These are phyloP conservation scores for Sylvilagus floridanus DNA, from an alignment of 2,797 vertebrate genomes.

Conservation along the genomic window DNA sequence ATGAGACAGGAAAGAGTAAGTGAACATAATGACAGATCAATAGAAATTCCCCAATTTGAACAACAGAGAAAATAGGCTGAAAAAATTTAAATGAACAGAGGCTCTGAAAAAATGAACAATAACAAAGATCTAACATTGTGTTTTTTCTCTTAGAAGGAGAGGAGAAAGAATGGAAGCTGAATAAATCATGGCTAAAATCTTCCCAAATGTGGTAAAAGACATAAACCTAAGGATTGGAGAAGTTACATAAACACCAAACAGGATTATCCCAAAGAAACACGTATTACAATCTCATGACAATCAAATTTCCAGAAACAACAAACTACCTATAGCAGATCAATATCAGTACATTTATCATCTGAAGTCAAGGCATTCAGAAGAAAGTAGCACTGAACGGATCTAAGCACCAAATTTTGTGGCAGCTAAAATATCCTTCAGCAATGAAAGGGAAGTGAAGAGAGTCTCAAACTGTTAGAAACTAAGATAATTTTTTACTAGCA, in stretches of 20 bases:
- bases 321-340: background rate
- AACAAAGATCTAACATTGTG: background rate
- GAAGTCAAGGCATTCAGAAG: slow-evolving; percentile 24
- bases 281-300: background rate
- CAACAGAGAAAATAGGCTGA: background rate
- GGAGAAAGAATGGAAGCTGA: background rate
- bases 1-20: background rate
- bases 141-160: background rate
- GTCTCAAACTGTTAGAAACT: background rate
- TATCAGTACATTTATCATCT: background rate
- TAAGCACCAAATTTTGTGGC: background rate
- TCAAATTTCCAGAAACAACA: background rate
- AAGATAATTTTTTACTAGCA: background rate
- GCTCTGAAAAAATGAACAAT: background rate
- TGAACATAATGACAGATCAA: slow-evolving; percentile 5
- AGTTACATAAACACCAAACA: background rate
- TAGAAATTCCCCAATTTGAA: background rate
- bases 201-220: background rate
- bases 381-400: background rate
- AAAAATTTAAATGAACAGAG: background rate
- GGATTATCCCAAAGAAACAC: background rate
- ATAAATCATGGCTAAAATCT: background rate
- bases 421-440: background rate
- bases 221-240: slow-evolving; percentile 16
- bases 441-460: background rate